Conservation (phyloP, 1,140 invertebrate genomes). For the Fopius arisanus region DNA sequence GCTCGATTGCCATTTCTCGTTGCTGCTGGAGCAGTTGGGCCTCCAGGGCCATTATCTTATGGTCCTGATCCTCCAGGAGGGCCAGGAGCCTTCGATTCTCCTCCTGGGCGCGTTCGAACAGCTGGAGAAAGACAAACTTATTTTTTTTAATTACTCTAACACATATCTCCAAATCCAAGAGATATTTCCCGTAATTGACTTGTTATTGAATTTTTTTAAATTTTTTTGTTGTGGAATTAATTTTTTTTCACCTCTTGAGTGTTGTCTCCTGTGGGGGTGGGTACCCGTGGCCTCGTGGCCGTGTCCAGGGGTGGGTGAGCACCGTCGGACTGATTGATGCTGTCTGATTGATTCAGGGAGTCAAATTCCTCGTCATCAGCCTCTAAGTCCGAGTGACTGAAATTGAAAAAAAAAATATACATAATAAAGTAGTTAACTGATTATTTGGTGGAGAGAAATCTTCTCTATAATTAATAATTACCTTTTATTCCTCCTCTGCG, state of each 20-base stretch:
- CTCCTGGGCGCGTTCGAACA: slow-evolving; percentile 65
- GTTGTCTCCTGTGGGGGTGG: slow-evolving; percentile 59
- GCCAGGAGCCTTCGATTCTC: slow-evolving; percentile 67
- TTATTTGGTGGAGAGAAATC: too few species aligned
- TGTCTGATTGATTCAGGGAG: slow-evolving; percentile 59
- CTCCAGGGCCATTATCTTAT: slow-evolving; percentile 67
- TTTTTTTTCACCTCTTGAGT: slow-evolving; percentile 46
- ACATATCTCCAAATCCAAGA: too few species aligned
- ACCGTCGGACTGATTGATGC: slow-evolving; percentile 49
- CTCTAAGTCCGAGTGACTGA: slow-evolving; percentile 70
- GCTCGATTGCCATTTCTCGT: slow-evolving; percentile 63
- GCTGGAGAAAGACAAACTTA: slow-evolving; percentile 41
- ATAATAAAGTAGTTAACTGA: too few species aligned
- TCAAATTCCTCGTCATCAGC: slow-evolving; percentile 70
- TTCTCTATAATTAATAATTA: slow-evolving; percentile 30
- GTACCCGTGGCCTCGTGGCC: slow-evolving; percentile 44
- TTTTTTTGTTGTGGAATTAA: background rate
- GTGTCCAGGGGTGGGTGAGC: slow-evolving; percentile 46
- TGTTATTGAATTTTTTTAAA: background rate
- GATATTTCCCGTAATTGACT: too few species aligned
- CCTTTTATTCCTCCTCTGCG: slow-evolving; percentile 59
- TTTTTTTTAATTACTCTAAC: too few species aligned
- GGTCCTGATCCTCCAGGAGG: slow-evolving; percentile 68
- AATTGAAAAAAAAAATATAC: slow-evolving; percentile 26
- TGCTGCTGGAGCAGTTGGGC: slow-evolving; percentile 52